Percentiles rank a stretch among this genome's conserved stretches.
phyloP scores from a whole-genome alignment of 2,113 vertebrate species.

The Zonotrichia leucophrys region DNA sequence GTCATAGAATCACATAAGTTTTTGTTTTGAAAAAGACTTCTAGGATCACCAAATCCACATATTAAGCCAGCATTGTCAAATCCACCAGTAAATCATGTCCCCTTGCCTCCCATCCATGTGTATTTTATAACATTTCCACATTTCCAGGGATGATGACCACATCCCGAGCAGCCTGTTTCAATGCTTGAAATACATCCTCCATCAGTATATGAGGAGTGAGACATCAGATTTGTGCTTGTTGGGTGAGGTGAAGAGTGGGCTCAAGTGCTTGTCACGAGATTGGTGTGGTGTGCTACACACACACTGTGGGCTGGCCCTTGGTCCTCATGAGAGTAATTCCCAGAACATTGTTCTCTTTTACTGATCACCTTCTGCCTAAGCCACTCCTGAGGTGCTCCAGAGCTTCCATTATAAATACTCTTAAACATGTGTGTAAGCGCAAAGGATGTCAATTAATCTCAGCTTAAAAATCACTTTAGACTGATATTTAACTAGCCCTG shows the following conservation, averaged over 20 bases:
- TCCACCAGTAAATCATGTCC: background rate
- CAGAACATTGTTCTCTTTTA: background rate
- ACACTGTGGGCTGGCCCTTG: background rate
- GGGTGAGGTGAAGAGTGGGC: background rate
- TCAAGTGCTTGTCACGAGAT: background rate
- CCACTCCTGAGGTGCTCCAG: background rate
- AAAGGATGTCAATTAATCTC: background rate
- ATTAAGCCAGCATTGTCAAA: background rate
- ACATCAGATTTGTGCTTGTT: background rate
- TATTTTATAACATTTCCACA: background rate
- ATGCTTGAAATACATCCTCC: background rate
- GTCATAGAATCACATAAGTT: background rate
- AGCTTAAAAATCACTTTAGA: background rate
- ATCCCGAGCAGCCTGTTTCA: background rate
- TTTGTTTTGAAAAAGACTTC: background rate
- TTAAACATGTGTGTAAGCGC: background rate
- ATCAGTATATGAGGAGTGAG: background rate
- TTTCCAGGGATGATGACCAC: background rate
- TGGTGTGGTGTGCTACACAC: background rate
- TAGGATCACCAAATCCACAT: background rate
- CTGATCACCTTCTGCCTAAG: background rate
- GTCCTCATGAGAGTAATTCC: background rate
- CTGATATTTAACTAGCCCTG: background rate
- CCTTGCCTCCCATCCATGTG: background rate
- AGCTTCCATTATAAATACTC: background rate